Conservation (phyloP, 2,113 vertebrate genomes). For the Corydoras sp. region DNA sequence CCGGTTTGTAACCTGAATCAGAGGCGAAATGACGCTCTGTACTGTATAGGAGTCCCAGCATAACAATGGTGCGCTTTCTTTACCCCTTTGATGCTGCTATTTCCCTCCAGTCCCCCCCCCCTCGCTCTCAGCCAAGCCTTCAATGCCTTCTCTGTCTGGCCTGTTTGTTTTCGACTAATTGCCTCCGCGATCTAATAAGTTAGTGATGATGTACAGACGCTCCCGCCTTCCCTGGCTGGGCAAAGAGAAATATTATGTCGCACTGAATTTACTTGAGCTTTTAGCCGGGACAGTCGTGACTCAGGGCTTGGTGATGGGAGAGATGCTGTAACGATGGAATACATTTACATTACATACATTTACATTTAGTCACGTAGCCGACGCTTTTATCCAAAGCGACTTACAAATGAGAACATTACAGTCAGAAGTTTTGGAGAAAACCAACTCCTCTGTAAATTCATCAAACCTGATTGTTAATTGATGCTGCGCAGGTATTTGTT, state of each 20-base stretch:
- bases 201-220: slow-evolving; percentile 90
- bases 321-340: slow-evolving; percentile 47
- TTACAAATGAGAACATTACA: too few relatives aligned
- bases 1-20: slow-evolving; percentile 85
- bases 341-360: too few relatives aligned
- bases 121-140: slow-evolving; percentile 68
- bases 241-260: slow-evolving; percentile 83
- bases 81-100: slow-evolving; percentile 77
- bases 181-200: slow-evolving; percentile 96
- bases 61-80: slow-evolving; percentile 92
- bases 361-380: too few relatives aligned
- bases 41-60: slow-evolving; percentile 77
- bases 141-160: slow-evolving; percentile 88
- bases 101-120: slow-evolving; percentile 1
- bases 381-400: too few relatives aligned
- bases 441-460: too few relatives aligned
- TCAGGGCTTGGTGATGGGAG: slow-evolving; percentile 59
- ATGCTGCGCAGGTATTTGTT: too few relatives aligned
- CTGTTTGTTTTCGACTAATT: slow-evolving; percentile 98
- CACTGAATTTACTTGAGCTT: slow-evolving; percentile 61
- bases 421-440: too few relatives aligned
- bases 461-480: too few relatives aligned
- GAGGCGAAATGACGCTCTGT: slow-evolving; percentile 72
- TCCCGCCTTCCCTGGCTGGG: slow-evolving; percentile 57
- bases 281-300: slow-evolving; percentile 66